Conservation (phyloP, 2,888 invertebrate species). For the Monoplex corrugatus region DNA sequence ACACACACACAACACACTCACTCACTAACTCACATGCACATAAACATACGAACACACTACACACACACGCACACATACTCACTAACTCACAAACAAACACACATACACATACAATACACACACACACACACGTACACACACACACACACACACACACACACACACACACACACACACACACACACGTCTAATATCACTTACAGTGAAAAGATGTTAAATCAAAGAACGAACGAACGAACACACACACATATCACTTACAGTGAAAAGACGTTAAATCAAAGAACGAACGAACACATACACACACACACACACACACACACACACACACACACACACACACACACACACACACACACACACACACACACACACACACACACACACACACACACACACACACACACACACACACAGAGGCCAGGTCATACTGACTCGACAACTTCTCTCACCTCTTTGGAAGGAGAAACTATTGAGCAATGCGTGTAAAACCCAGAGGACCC, state of each 20-base stretch:
- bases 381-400: not conserved
- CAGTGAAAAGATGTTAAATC: no score
- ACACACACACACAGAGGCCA: no score
- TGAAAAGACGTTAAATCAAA: no score
- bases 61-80: slow-evolving; percentile 15
- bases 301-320: not conserved
- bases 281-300: no score
- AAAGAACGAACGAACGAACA: no score
- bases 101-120: not conserved
- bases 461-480: no score
- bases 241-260: no score
- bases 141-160: slow-evolving; percentile 13
- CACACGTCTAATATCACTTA: no score
- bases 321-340: not conserved
- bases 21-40: not conserved
- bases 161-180: slow-evolving; percentile 1
- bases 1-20: no score
- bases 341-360: slow-evolving; percentile 25
- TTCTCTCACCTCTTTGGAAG: no score
- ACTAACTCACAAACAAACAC: not conserved
- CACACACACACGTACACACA: slow-evolving; percentile 6
- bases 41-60: slow-evolving; percentile 22
- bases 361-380: not conserved
- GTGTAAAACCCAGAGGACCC: no score
- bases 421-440: no score